Conservation (phyloP, 2,113 vertebrate genomes). For the Lonchura striata region DNA sequence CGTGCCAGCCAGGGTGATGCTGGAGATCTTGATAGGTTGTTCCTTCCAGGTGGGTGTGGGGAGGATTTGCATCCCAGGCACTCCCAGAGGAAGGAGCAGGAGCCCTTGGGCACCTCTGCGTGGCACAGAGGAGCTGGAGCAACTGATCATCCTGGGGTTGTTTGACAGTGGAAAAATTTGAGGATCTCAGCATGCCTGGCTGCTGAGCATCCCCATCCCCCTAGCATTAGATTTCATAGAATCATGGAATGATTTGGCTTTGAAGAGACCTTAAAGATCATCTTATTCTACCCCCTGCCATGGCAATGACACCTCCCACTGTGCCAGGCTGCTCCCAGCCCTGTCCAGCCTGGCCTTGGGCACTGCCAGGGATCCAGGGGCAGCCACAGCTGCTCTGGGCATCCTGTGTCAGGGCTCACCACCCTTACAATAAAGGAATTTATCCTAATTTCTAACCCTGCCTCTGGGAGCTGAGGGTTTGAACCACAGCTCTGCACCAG, state of each 20-base stretch:
- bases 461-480: background rate
- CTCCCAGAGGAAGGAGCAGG: background rate
- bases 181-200: background rate
- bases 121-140: background rate
- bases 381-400: background rate
- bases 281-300: background rate
- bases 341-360: fast-evolving
- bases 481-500: background rate
- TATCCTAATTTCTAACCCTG: background rate
- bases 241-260: background rate
- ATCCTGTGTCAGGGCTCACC: background rate
- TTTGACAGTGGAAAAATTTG: background rate
- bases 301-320: background rate
- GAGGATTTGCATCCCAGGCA: background rate
- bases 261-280: background rate
- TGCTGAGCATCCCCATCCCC: background rate
- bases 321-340: fast-evolving
- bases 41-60: background rate
- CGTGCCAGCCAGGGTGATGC: background rate
- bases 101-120: background rate
- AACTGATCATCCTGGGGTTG: background rate
- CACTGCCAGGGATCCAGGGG: background rate
- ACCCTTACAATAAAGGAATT: background rate
- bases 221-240: background rate
- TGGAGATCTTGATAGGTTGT: fast-evolving